Conservation (phyloP, 1,140 invertebrate species). For the Vollenhovia emeryi region DNA sequence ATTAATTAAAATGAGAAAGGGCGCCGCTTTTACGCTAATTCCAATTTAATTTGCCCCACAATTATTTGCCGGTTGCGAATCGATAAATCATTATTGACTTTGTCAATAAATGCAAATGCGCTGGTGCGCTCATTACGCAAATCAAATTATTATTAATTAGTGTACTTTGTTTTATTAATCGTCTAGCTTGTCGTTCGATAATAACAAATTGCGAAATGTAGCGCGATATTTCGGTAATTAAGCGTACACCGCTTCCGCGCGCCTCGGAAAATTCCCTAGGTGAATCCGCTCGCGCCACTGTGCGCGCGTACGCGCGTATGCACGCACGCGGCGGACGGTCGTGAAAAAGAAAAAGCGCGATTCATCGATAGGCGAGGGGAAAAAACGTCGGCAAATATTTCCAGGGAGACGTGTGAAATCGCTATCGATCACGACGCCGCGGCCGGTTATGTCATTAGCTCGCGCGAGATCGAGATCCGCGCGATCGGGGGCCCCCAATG, state of each 20-base stretch:
- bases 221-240: slow-evolving; percentile 60
- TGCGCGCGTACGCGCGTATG: not conserved
- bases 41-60: slow-evolving; percentile 57
- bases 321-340: not conserved
- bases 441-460: slow-evolving; percentile 40
- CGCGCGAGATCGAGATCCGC: slow-evolving; percentile 25
- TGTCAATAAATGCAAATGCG: slow-evolving; percentile 61
- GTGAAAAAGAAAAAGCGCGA: not conserved
- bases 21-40: slow-evolving; percentile 57
- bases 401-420: slow-evolving; percentile 4
- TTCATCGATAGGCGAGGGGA: not conserved
- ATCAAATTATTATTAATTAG: slow-evolving; percentile 62
- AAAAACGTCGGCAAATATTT: slow-evolving; percentile 18
- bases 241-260: slow-evolving; percentile 35
- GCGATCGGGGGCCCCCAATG: not conserved
- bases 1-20: slow-evolving; percentile 60
- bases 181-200: slow-evolving; percentile 58
- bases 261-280: slow-evolving; percentile 38
- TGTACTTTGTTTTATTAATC: slow-evolving; percentile 61
- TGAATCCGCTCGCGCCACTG: not conserved
- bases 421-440: slow-evolving; percentile 33
- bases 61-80: slow-evolving; percentile 57
- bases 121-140: slow-evolving; percentile 60
- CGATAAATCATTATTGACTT: slow-evolving; percentile 62
- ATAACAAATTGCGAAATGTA: slow-evolving; percentile 60